These are phyloP conservation scores for Eristalis intricaria DNA, from an alignment of 2,888 invertebrate genomes.

Conservation along the genomic window DNA sequence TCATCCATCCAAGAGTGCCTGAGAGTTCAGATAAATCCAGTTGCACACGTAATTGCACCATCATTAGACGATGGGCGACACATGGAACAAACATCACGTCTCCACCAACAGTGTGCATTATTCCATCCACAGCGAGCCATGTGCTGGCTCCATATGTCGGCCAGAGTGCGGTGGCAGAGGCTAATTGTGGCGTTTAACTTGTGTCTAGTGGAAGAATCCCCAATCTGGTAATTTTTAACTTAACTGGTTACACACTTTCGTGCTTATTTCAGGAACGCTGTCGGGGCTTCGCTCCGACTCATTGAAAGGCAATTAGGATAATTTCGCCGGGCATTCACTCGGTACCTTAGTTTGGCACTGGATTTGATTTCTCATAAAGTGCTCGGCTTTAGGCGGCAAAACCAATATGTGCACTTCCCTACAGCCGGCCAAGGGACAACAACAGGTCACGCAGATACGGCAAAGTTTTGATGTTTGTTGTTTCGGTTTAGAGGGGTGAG, in stretches of 20 bases:
- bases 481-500: not conserved
- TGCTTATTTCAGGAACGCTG: conserved; percentile 32
- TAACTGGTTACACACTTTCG: conserved; percentile 23
- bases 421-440: conserved; percentile 18
- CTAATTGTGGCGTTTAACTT: conserved; percentile 33
- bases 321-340: not conserved
- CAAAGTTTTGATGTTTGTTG: conserved; percentile 9
- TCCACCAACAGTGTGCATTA: not conserved
- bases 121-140: not conserved
- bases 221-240: conserved; percentile 12
- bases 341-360: not conserved
- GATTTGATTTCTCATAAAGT: conserved; percentile 42
- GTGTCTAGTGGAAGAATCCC: not conserved
- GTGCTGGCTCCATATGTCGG: not conserved
- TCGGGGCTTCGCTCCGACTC: not conserved
- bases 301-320: conserved; percentile 14
- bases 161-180: conserved; percentile 6
- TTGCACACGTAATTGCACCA: conserved; percentile 50
- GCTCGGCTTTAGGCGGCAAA: conserved; percentile 49
- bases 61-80: conserved; percentile 37
- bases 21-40: conserved; percentile 45
- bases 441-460: conserved; percentile 37
- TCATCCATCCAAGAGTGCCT: conserved; percentile 7
- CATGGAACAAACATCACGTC: conserved; percentile 29
- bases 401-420: conserved; percentile 45